Percentiles rank a stretch among this genome's conserved stretches.
These are phyloP conservation scores for Chymomyza procnemis DNA, from an alignment of 2,888 invertebrate genomes.

Conservation along the genomic window DNA sequence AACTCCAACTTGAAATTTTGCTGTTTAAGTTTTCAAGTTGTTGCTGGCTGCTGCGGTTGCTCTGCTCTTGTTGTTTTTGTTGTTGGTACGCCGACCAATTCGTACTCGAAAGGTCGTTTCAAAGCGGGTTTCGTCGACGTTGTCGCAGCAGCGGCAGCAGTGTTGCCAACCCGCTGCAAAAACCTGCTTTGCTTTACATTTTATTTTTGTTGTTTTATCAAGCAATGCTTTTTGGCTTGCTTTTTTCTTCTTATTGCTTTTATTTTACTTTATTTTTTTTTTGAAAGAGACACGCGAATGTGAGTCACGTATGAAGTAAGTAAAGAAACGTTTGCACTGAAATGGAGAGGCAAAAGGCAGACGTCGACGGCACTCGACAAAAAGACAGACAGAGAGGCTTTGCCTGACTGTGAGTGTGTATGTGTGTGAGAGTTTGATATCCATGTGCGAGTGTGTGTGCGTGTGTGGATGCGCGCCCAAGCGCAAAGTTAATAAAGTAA, in stretches of 20 bases:
- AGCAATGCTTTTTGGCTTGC: slow-evolving; percentile 53
- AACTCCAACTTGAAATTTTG: slow-evolving; percentile 3
- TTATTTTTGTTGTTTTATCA: slow-evolving; percentile 44
- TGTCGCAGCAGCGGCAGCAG: slow-evolving; percentile 54
- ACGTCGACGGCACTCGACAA: slow-evolving; percentile 30
- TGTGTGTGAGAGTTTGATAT: not conserved
- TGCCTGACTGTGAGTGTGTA: slow-evolving; percentile 36
- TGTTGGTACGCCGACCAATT: slow-evolving; percentile 71
- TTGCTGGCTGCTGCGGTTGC: slow-evolving; percentile 44
- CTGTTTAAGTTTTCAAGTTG: slow-evolving; percentile 58
- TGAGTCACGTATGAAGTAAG: slow-evolving; percentile 70
- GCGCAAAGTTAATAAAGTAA: slow-evolving; percentile 48
- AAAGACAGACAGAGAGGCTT: slow-evolving; percentile 21
- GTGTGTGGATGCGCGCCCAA: slow-evolving; percentile 44
- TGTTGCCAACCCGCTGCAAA: slow-evolving; percentile 72
- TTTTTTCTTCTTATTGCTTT: slow-evolving; percentile 50
- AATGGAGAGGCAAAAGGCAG: slow-evolving; percentile 11
- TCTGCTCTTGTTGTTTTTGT: slow-evolving; percentile 33
- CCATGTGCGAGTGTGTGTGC: not conserved
- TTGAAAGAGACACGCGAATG: slow-evolving; percentile 72
- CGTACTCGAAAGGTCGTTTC: slow-evolving; percentile 78
- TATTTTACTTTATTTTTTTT: too few species aligned
- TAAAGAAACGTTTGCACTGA: slow-evolving; percentile 52
- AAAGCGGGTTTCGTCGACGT: slow-evolving; percentile 66
- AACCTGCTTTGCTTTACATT: slow-evolving; percentile 72